phyloP scores from a whole-genome alignment of 2,797 vertebrate genomes.

The Notolepis coatsorum region DNA sequence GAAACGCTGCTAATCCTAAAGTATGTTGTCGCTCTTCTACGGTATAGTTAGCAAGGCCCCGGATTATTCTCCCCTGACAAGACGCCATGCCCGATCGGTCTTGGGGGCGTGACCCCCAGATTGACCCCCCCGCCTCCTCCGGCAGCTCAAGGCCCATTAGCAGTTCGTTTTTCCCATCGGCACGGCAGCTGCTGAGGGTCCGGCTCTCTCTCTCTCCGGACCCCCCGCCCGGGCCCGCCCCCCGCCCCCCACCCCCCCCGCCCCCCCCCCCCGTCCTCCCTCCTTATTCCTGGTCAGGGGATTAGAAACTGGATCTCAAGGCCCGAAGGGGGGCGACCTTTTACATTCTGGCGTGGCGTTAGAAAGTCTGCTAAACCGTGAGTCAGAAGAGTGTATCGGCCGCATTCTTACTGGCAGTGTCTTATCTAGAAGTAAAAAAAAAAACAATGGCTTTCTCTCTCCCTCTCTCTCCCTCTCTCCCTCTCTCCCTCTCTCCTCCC shows the following conservation, averaged over 20 bases:
- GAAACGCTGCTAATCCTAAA: slow-evolving; percentile 41
- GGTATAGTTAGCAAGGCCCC: background rate
- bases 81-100: slow-evolving; percentile 12
- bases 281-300: slow-evolving; percentile 36
- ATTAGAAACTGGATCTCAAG: slow-evolving; percentile 44
- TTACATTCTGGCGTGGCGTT: slow-evolving; percentile 6
- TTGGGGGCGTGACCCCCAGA: slow-evolving; percentile 18
- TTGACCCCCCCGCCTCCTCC: slow-evolving; percentile 29
- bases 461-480: background rate
- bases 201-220: background rate
- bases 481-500: background rate
- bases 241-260: slow-evolving; percentile 2
- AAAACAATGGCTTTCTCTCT: background rate
- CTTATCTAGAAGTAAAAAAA: no score
- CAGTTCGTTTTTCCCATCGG: slow-evolving; percentile 44
- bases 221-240: background rate
- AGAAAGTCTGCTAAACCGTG: background rate
- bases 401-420: no score
- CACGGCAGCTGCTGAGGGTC: slow-evolving; percentile 59
- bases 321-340: slow-evolving; percentile 14
- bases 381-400: slow-evolving; percentile 11
- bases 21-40: slow-evolving; percentile 25
- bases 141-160: slow-evolving; percentile 19
- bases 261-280: slow-evolving; percentile 14
- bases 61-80: background rate